A percentile compares a stretch with the other conserved stretches of the same genome.
Conservation (phyloP, 2,888 invertebrate genomes). For the Scaptomyza cyrtandrae region DNA sequence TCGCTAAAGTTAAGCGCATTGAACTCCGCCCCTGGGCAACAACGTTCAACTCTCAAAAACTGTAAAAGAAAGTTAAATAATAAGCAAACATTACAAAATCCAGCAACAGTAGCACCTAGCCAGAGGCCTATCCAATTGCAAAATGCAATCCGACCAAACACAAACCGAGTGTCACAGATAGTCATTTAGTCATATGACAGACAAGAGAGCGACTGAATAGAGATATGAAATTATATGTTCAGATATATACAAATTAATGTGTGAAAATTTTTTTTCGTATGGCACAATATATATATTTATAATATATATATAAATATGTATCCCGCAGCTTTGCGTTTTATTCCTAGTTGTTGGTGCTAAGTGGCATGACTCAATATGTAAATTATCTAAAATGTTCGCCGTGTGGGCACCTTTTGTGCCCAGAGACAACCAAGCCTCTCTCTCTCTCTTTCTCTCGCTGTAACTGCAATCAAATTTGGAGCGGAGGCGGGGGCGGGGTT, state of each 20-base stretch:
- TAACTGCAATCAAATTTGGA: constrained; percentile 17
- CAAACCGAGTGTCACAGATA: constrained; percentile 30
- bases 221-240: constrained; percentile 30
- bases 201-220: constrained; percentile 3
- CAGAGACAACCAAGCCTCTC: constrained; percentile 1
- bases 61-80: constrained; percentile 73
- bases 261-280: constrained; percentile 50
- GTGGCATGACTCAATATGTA: constrained; percentile 60
- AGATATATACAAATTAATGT: constrained; percentile 62
- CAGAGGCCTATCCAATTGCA: constrained; percentile 54
- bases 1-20: constrained; percentile 65
- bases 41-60: constrained; percentile 20
- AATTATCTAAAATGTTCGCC: constrained; percentile 63
- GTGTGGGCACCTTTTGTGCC: constrained; percentile 55
- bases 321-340: constrained; percentile 16
- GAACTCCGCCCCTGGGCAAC: constrained; percentile 55
- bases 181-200: constrained; percentile 17
- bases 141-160: constrained; percentile 14
- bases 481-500: background rate
- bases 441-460: constrained; percentile 10
- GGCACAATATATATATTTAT: background rate
- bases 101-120: constrained; percentile 8
- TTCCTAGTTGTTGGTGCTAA: constrained; percentile 18
- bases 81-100: constrained; percentile 55
- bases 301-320: background rate